Conservation (phyloP, 2,888 invertebrate species). For the Cataglyphis livida region DNA sequence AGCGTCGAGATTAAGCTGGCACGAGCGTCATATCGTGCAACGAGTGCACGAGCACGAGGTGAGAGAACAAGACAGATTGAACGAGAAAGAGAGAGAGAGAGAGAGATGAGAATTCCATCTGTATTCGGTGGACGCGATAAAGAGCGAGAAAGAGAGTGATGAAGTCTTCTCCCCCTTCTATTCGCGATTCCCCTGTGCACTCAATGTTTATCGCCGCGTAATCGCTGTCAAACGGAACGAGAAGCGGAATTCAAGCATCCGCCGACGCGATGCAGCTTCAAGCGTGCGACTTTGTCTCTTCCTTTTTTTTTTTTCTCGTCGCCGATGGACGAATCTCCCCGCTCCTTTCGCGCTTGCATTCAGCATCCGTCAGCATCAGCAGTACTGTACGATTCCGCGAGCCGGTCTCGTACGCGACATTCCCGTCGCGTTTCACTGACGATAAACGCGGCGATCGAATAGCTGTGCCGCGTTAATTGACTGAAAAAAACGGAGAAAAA, state of each 20-base stretch:
- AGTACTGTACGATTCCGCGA: background rate
- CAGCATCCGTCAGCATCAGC: background rate
- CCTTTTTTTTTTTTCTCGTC: background rate
- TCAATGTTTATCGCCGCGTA: slow-evolving; percentile 4
- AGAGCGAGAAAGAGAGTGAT: background rate
- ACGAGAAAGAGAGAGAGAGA: background rate
- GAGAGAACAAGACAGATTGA: slow-evolving; percentile 13
- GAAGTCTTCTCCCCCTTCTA: background rate
- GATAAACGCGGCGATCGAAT: background rate
- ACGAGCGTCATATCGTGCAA: background rate
- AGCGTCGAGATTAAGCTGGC: slow-evolving; percentile 23
- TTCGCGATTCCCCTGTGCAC: background rate
- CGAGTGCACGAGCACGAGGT: slow-evolving; percentile 40
- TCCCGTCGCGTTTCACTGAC: background rate
- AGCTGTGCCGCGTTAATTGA: background rate
- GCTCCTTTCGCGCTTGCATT: background rate
- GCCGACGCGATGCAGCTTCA: background rate
- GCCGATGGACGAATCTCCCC: background rate
- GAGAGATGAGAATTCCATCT: background rate
- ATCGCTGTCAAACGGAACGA: background rate
- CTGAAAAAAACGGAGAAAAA: background rate
- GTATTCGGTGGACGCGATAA: background rate
- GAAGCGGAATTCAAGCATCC: slow-evolving; percentile 9
- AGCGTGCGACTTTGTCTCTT: no score
- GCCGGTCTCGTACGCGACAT: background rate